Percentiles rank a stretch among this genome's conserved stretches.
phyloP scores from a whole-genome alignment of 2,888 invertebrate species.

The Xestia ashworthii region DNA sequence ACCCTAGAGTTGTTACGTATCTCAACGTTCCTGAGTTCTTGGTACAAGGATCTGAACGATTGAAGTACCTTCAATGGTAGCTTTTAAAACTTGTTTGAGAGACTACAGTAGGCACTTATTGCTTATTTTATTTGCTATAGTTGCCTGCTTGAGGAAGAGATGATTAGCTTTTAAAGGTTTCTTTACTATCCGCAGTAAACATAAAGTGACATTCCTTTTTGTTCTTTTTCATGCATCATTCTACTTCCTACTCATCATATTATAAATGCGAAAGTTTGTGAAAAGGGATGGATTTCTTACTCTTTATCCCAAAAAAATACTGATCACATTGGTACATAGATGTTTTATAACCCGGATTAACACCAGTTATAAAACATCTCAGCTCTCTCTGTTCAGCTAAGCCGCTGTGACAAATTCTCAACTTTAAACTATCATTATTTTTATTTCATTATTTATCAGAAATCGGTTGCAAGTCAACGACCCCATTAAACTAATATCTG shows the following conservation, averaged over 20 bases:
- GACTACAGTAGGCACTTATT: slow-evolving; percentile 9
- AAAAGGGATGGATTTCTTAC: too few relatives aligned
- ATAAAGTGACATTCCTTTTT: not conserved
- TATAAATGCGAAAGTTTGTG: too few relatives aligned
- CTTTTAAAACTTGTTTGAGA: slow-evolving; percentile 25
- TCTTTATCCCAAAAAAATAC: too few relatives aligned
- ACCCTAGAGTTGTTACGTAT: not conserved
- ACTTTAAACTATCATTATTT: not conserved
- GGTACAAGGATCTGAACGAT: slow-evolving; percentile 15
- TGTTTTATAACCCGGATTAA: too few relatives aligned
- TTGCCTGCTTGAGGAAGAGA: not conserved
- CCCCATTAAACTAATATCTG: too few relatives aligned
- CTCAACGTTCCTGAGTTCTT: not conserved
- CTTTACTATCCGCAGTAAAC: too few relatives aligned
- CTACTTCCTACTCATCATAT: too few relatives aligned
- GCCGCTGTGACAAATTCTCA: not conserved
- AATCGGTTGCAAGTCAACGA: too few relatives aligned
- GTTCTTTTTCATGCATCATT: not conserved
- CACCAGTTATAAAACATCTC: too few relatives aligned
- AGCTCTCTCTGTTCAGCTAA: too few relatives aligned
- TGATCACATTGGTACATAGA: too few relatives aligned
- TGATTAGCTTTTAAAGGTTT: not conserved
- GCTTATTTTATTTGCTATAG: slow-evolving; percentile 5
- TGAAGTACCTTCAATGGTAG: slow-evolving; percentile 25
- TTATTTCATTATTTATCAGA: not conserved